Conservation (phyloP, 2,888 invertebrate species). For the Melanchra persicariae region DNA sequence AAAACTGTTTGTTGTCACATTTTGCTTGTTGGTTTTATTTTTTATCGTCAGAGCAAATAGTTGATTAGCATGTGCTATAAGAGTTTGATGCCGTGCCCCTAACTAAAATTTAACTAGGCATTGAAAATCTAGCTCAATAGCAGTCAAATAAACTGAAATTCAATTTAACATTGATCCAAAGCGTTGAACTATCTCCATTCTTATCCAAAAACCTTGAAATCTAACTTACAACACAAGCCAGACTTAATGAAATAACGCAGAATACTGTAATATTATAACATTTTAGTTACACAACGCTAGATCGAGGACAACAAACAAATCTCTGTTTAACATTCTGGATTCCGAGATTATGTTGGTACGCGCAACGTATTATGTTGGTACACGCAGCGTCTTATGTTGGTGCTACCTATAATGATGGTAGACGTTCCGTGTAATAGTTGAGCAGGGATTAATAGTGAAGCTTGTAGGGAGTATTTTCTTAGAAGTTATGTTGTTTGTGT, state of each 20-base stretch:
- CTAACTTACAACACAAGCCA: slow-evolving; percentile 34
- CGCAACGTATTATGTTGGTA: slow-evolving; percentile 44
- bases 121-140: neutral
- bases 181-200: neutral
- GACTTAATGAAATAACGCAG: slow-evolving; percentile 32
- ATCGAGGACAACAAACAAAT: slow-evolving; percentile 60
- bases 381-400: slow-evolving; percentile 42
- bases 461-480: slow-evolving; percentile 52
- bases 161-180: neutral
- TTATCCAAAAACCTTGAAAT: slow-evolving; percentile 25
- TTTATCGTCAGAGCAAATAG: neutral
- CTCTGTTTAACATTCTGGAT: slow-evolving; percentile 63
- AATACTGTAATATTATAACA: slow-evolving; percentile 32
- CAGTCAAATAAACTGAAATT: neutral
- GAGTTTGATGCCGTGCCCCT: neutral
- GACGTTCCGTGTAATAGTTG: slow-evolving; percentile 43
- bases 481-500: slow-evolving; percentile 37
- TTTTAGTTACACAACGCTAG: slow-evolving; percentile 43
- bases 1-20: neutral
- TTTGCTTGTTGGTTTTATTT: neutral
- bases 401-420: slow-evolving; percentile 31
- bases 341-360: slow-evolving; percentile 58
- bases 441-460: slow-evolving; percentile 57
- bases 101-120: neutral
- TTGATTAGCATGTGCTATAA: neutral